Percentiles rank a stretch among this genome's conserved stretches.
Evolutionary conservation across 2,797 vertebrate genomes (phyloP).

Genomic region (Ptychobarbus kaznakovi): DNA sequence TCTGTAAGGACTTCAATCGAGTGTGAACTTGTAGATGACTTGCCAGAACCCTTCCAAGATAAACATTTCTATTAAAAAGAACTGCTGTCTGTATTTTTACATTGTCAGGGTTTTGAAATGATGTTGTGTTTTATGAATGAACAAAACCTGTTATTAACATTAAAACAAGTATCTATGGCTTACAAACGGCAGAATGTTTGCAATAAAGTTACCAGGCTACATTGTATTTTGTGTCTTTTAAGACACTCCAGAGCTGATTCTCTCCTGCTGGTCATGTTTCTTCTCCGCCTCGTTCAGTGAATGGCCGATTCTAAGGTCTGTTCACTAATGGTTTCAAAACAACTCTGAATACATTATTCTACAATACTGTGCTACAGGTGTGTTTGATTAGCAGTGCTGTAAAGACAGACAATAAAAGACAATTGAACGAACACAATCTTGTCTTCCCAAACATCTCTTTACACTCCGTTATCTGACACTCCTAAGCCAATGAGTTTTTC

Average conservation of each 20-base stretch:
- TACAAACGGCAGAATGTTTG: not conserved
- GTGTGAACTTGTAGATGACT: too few species aligned
- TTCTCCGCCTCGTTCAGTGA: slow-evolving; percentile 36
- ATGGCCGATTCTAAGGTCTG: not conserved
- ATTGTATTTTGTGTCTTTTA: not conserved
- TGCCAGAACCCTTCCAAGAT: too few species aligned
- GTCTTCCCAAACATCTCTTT: slow-evolving; percentile 24
- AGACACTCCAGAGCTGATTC: slow-evolving; percentile 18
- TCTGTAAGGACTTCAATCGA: too few species aligned
- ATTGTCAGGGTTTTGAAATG: too few species aligned
- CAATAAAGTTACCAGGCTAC: not conserved
- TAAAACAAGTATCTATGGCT: not conserved
- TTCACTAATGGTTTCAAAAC: not conserved
- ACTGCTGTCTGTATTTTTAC: too few species aligned
- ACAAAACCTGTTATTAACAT: not conserved
- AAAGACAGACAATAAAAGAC: slow-evolving; percentile 15
- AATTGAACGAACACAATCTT: slow-evolving; percentile 30
- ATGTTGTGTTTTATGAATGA: too few species aligned
- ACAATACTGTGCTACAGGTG: slow-evolving; percentile 23
- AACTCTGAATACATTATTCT: not conserved
- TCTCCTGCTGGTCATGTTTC: slow-evolving; percentile 15
- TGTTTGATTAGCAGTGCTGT: slow-evolving; percentile 31
- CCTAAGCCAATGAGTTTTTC: not conserved
- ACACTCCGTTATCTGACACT: not conserved
- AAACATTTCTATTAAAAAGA: too few species aligned